Conservation (phyloP, 2,113 vertebrate genomes). For the Climacteris rufus region DNA sequence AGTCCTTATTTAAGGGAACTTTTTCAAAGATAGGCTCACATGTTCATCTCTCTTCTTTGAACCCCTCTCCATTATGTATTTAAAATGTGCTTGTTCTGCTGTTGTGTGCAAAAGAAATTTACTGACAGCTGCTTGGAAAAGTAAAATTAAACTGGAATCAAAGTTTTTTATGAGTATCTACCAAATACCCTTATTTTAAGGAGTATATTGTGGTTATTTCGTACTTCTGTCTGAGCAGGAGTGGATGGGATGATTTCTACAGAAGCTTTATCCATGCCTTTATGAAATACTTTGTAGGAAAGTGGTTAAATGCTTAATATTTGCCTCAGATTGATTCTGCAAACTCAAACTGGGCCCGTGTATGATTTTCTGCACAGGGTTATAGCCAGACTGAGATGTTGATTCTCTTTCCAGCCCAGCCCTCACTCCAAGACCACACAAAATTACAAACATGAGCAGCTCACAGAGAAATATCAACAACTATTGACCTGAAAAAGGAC, state of each 20-base stretch:
- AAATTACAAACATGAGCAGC: not conserved
- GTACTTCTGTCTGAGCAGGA: not conserved
- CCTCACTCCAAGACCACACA: not conserved
- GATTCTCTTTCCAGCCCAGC: not conserved
- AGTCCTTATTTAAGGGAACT: not conserved
- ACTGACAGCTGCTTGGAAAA: not conserved
- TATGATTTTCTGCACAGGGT: not conserved
- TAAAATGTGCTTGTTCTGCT: not conserved
- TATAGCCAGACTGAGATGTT: not conserved
- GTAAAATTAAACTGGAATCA: not conserved
- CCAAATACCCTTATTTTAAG: not conserved
- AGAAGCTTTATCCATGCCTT: not conserved
- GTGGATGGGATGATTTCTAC: not conserved
- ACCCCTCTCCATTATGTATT: not conserved
- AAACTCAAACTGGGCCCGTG: not conserved
- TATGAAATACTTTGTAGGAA: not conserved
- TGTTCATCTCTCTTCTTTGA: not conserved
- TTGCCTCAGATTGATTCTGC: not conserved
- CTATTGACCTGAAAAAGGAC: not conserved
- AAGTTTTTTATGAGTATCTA: not conserved
- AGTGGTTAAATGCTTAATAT: not conserved
- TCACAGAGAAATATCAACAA: accelerated
- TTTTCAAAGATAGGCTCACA: not conserved
- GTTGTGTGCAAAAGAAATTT: not conserved
- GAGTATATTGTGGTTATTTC: not conserved